Conservation (phyloP, 2,888 invertebrate genomes). For the Allophyes oxyacanthae region DNA sequence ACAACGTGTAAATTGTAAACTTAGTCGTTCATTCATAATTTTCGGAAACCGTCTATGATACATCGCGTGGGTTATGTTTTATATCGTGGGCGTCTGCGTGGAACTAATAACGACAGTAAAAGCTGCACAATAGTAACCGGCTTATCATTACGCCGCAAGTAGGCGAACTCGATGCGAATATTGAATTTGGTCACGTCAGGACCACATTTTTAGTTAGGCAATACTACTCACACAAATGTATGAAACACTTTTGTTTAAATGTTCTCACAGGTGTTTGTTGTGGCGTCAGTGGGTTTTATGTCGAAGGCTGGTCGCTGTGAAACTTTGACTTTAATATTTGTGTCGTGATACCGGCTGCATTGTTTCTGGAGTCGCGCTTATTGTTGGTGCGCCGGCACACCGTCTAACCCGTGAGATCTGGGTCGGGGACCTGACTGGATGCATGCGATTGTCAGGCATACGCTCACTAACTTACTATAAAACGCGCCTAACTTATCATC, state of each 20-base stretch:
- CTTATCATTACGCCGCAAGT: slow-evolving; percentile 48
- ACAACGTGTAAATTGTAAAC: background rate
- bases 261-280: slow-evolving; percentile 86
- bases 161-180: slow-evolving; percentile 50
- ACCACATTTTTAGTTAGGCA: slow-evolving; percentile 58
- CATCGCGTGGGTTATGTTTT: slow-evolving; percentile 28
- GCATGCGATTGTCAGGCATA: slow-evolving; percentile 60
- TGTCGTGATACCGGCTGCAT: slow-evolving; percentile 82
- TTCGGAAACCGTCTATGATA: slow-evolving; percentile 22
- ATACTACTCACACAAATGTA: slow-evolving; percentile 60
- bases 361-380: slow-evolving; percentile 78
- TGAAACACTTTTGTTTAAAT: slow-evolving; percentile 79
- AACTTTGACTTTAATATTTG: slow-evolving; percentile 81
- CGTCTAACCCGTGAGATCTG: slow-evolving; percentile 83
- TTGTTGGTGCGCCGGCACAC: slow-evolving; percentile 71
- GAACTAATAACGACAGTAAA: slow-evolving; percentile 23
- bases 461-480: slow-evolving; percentile 53
- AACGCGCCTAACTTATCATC: slow-evolving; percentile 45
- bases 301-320: slow-evolving; percentile 85
- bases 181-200: slow-evolving; percentile 56
- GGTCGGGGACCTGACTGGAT: slow-evolving; percentile 80
- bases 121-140: slow-evolving; percentile 43
- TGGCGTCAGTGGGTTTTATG: slow-evolving; percentile 83
- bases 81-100: slow-evolving; percentile 50
- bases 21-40: slow-evolving; percentile 30